A percentile compares a stretch with the other conserved stretches of the same genome.
phyloP scores from a whole-genome alignment of 2,888 invertebrate genomes.

The Idaea straminata region DNA sequence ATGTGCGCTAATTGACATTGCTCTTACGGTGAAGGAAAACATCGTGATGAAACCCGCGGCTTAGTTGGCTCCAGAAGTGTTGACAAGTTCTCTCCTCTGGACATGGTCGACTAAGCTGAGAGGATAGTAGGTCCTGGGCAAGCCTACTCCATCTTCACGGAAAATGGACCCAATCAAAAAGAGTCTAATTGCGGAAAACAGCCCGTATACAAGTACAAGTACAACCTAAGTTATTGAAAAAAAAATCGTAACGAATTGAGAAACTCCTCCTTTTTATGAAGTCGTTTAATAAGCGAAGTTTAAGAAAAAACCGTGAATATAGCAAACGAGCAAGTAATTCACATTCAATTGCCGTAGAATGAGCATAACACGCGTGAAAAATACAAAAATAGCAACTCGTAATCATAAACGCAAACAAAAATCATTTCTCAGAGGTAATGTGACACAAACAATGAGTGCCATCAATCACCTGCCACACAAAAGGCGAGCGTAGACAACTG shows the following conservation, averaged over 20 bases:
- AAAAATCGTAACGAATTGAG: neutral
- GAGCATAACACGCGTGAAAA: slow-evolving; percentile 35
- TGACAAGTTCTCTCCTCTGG: too few species aligned
- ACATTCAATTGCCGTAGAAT: slow-evolving; percentile 23
- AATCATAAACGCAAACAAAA: slow-evolving; percentile 63
- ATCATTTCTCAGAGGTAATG: slow-evolving; percentile 71
- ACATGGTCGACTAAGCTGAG: too few species aligned
- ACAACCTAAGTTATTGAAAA: too few species aligned
- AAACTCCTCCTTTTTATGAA: neutral
- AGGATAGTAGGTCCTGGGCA: too few species aligned
- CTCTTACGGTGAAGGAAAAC: too few species aligned
- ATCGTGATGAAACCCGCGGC: too few species aligned
- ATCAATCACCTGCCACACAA: slow-evolving; percentile 73
- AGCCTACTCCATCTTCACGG: too few species aligned
- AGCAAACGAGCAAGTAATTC: neutral
- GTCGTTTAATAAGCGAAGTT: neutral
- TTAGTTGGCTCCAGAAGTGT: too few species aligned
- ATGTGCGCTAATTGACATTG: too few species aligned
- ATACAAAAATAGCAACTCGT: slow-evolving; percentile 43
- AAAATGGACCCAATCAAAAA: too few species aligned
- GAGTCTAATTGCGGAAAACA: too few species aligned
- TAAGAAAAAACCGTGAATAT: neutral
- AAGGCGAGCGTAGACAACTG: slow-evolving; percentile 64
- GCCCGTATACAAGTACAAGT: too few species aligned
- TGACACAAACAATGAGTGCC: slow-evolving; percentile 63